phyloP scores from a whole-genome alignment of 2,113 vertebrate genomes.

The Leptobrachium leishanense region DNA sequence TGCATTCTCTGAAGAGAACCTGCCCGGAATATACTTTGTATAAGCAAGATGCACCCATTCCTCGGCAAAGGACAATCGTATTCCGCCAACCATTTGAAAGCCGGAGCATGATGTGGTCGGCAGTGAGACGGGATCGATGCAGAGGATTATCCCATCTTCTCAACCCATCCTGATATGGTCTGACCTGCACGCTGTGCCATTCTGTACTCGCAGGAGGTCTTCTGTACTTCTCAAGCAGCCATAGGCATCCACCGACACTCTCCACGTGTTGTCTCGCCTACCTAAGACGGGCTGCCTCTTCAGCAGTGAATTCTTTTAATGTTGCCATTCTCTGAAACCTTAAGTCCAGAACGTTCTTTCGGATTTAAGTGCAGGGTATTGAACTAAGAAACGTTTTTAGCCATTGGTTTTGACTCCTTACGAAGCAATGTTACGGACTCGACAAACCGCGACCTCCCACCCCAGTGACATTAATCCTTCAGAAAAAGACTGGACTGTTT shows the following conservation, averaged over 20 bases:
- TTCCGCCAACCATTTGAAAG: background rate
- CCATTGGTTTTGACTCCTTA: too few species aligned
- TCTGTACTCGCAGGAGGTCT: background rate
- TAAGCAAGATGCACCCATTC: too few species aligned
- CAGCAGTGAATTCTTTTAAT: background rate
- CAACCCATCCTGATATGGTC: background rate
- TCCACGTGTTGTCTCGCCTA: background rate
- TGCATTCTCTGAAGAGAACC: background rate
- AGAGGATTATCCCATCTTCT: background rate
- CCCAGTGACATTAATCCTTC: too few species aligned
- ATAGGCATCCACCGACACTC: background rate
- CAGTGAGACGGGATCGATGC: constrained; percentile 9
- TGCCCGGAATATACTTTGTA: background rate
- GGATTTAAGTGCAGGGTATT: too few species aligned
- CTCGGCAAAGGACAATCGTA: background rate
- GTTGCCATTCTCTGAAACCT: too few species aligned
- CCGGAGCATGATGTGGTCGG: constrained; percentile 1
- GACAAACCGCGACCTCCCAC: too few species aligned
- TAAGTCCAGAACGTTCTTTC: too few species aligned
- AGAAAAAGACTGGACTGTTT: too few species aligned
- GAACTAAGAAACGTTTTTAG: too few species aligned
- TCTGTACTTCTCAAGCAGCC: background rate
- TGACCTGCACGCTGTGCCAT: background rate
- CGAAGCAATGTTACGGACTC: too few species aligned
- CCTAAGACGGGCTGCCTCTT: background rate